Conservation (phyloP, 2,113 vertebrate genomes). For the Hymenochirus boettgeri region DNA sequence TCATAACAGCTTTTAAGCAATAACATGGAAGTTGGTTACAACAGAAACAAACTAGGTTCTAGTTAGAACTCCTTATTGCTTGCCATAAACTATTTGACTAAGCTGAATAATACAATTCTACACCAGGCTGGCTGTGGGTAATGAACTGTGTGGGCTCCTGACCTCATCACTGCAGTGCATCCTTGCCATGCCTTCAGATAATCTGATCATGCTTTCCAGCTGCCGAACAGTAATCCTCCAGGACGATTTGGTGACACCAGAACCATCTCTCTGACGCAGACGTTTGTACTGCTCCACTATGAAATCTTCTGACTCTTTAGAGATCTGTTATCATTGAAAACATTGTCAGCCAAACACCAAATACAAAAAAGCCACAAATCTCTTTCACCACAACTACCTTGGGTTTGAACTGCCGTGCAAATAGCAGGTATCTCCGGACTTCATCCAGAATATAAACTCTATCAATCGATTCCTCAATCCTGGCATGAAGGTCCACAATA, state of each 20-base stretch:
- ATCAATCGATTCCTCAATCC: conserved; percentile 86
- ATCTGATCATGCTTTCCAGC: conserved; percentile 95
- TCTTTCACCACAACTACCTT: conserved; percentile 68
- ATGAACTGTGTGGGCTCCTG: too few relatives aligned
- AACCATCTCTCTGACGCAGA: conserved; percentile 85
- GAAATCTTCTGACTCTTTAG: conserved; percentile 92
- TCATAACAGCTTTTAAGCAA: too few relatives aligned
- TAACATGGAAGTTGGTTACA: too few relatives aligned
- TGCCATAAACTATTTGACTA: too few relatives aligned
- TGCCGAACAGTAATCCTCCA: conserved; percentile 97
- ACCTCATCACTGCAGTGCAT: conserved; percentile 99
- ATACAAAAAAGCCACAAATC: neutral
- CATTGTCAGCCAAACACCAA: neutral
- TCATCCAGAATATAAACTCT: conserved; percentile 91
- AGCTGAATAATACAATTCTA: too few relatives aligned
- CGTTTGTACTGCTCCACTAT: conserved; percentile 98
- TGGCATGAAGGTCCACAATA: conserved; percentile 93
- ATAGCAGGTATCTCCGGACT: conserved; percentile 91
- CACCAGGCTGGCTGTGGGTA: too few relatives aligned
- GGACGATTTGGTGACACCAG: conserved; percentile 82
- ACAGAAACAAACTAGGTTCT: too few relatives aligned
- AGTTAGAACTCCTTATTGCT: too few relatives aligned
- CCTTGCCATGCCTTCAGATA: conserved; percentile 93
- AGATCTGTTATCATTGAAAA: conserved; percentile 70
- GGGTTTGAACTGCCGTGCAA: conserved; percentile 95